Evolutionary conservation across 2,888 invertebrate species (phyloP).

Genomic region (Pandemis heparana): DNA sequence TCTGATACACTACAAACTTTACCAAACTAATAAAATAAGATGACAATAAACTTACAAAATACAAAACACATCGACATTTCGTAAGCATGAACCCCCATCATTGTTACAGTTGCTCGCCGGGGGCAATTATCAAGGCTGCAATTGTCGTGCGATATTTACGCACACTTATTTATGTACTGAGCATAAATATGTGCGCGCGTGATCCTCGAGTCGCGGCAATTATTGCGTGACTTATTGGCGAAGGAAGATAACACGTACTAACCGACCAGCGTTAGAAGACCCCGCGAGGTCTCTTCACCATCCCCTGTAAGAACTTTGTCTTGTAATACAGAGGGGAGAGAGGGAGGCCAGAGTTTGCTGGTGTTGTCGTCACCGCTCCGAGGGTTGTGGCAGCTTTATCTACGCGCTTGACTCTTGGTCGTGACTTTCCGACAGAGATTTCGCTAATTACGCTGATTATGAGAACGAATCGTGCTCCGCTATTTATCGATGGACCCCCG

Average conservation of each 20-base stretch:
- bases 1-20: neutral
- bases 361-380: slow-evolving; percentile 64
- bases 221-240: slow-evolving; percentile 85
- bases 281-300: slow-evolving; percentile 47
- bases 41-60: neutral
- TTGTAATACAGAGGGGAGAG: slow-evolving; percentile 42
- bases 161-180: slow-evolving; percentile 67
- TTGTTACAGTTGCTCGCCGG: slow-evolving; percentile 57
- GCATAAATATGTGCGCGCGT: slow-evolving; percentile 78
- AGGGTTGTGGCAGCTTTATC: slow-evolving; percentile 81
- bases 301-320: slow-evolving; percentile 33
- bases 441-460: slow-evolving; percentile 82
- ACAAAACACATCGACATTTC: slow-evolving; percentile 32
- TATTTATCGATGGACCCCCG: slow-evolving; percentile 53
- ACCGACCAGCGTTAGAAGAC: slow-evolving; percentile 62
- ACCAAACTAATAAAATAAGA: neutral
- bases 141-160: slow-evolving; percentile 73
- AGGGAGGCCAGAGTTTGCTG: slow-evolving; percentile 58
- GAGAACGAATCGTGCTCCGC: slow-evolving; percentile 67
- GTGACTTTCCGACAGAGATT: slow-evolving; percentile 82
- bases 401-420: slow-evolving; percentile 78
- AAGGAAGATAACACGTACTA: slow-evolving; percentile 80
- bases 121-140: slow-evolving; percentile 66
- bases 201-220: slow-evolving; percentile 80
- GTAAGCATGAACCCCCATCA: slow-evolving; percentile 51